Base-by-base conservation (phyloP, 2,797 vertebrate species). In the Sebastes oblongus region DNA sequence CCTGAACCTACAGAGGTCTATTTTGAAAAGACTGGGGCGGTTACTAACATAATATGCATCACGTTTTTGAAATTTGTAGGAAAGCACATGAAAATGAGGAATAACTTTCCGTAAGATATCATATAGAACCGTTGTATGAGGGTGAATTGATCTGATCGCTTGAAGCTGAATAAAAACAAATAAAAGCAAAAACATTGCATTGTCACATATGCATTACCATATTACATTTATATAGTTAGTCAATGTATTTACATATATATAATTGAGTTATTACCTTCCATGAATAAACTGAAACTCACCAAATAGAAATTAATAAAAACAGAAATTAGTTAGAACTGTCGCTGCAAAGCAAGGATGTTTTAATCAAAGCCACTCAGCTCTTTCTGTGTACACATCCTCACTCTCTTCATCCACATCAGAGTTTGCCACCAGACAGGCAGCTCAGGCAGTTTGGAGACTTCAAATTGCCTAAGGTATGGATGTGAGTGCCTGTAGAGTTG, bases 401-500 rank as follows among this genome's bases (percentile, higher is more conserved):
- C 1, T 20, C 13, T 54, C 46, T 54, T 68, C 29, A 55, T 34
- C 29, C 14, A 30, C 14, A 36, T 56, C 20, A 6, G 4, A 58
- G 20, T 55, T 42, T 25, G 22, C 16, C 27, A 70, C 29, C n/a
- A 42, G 58, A 60, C 58, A 61, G 39, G 30, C 65, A 39, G 61
- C 39, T 74, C 60, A 42, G 67, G 36, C 50, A 16, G 70, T 76
- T 61, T 66, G 14, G n/a, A 61, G 32, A 75, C 73, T 27, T 46
- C 1, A 18, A 54, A 60, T 36, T 32, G 39, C 64, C 27, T 25
- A 8, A 60, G 66, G 39, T 73, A 54, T 42, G 30, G 22, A 82
- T 58, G 50, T 22, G 56, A 68, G 64, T 36, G 24, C 3, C 55
- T 80, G 69, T 76, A 34, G 60, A 34, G 66, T 34, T 70, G 29